Evolutionary conservation across 1,140 invertebrate genomes (phyloP).

Genomic region (Musca domestica): DNA sequence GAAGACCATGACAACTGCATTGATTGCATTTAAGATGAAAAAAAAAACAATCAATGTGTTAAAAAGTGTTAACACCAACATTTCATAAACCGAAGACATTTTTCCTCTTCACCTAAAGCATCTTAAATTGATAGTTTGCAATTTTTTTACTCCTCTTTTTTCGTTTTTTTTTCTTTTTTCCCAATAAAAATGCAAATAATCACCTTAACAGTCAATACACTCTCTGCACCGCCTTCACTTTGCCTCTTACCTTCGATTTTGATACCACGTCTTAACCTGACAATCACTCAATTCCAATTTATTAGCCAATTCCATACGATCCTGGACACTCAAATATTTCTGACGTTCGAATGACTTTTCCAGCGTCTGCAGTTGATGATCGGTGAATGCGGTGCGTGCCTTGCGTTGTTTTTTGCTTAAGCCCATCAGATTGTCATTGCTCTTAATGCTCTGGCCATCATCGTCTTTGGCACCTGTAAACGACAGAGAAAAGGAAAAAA

Average conservation of each 20-base stretch:
- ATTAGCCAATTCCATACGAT: constrained; percentile 93
- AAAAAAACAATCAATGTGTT: no score
- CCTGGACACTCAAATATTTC: constrained; percentile 96
- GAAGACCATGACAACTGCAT: no score
- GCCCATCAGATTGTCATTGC: constrained; percentile 44
- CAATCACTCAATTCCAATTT: constrained; percentile 93
- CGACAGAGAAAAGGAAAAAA: not conserved
- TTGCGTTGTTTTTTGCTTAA: constrained; percentile 91
- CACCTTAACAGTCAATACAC: not conserved
- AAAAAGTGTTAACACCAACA: no score
- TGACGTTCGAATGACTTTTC: constrained; percentile 96
- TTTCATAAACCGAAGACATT: no score
- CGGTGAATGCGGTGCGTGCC: constrained; percentile 94
- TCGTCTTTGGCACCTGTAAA: constrained; percentile 51
- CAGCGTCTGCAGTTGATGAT: constrained; percentile 91
- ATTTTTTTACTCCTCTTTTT: no score
- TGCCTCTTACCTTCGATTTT: constrained; percentile 88
- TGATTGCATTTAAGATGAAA: no score
- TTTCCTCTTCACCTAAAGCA: no score
- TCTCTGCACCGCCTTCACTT: not conserved
- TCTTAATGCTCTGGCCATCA: constrained; percentile 47
- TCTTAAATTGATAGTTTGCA: no score
- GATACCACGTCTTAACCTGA: constrained; percentile 98
- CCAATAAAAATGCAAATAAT: no score
- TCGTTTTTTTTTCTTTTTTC: no score